phyloP scores from a whole-genome alignment of 2,888 invertebrate genomes.

The Xanthia icteritia region DNA sequence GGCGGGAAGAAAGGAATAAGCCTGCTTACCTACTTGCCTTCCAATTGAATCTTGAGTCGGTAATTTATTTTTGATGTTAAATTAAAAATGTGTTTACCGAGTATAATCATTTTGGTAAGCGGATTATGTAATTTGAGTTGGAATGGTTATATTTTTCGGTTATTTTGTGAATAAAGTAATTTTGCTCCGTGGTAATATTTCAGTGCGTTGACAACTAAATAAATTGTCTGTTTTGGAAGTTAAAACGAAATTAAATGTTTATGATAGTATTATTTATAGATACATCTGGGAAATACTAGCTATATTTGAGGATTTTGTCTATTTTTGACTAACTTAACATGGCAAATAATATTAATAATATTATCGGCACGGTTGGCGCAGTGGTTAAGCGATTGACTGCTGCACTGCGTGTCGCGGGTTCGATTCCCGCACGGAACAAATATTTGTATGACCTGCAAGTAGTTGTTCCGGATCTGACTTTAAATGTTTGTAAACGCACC shows the following conservation, averaged over 20 bases:
- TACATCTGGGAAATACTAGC: neutral
- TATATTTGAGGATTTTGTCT: too few relatives aligned
- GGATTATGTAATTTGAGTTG: slow-evolving; percentile 18
- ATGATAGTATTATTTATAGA: neutral
- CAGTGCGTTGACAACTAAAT: neutral
- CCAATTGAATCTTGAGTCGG: slow-evolving; percentile 83
- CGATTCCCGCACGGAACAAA: too few relatives aligned
- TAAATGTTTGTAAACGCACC: too few relatives aligned
- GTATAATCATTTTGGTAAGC: slow-evolving; percentile 32
- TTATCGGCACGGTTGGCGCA: too few relatives aligned
- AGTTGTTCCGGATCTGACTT: too few relatives aligned
- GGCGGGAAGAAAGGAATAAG: slow-evolving; percentile 82
- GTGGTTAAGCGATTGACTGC: too few relatives aligned
- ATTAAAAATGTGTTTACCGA: slow-evolving; percentile 78
- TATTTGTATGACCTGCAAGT: too few relatives aligned
- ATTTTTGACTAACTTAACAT: neutral
- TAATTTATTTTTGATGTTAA: slow-evolving; percentile 84
- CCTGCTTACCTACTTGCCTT: slow-evolving; percentile 79
- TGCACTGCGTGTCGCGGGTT: too few relatives aligned
- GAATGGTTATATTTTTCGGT: slow-evolving; percentile 26
- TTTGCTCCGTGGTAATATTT: slow-evolving; percentile 1
- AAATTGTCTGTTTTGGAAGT: neutral
- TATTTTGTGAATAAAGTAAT: slow-evolving; percentile 17
- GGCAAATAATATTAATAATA: too few relatives aligned
- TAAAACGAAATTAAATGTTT: neutral